Base-by-base conservation (phyloP, 2,888 invertebrate species). In the Podotricha telesiphe region DNA sequence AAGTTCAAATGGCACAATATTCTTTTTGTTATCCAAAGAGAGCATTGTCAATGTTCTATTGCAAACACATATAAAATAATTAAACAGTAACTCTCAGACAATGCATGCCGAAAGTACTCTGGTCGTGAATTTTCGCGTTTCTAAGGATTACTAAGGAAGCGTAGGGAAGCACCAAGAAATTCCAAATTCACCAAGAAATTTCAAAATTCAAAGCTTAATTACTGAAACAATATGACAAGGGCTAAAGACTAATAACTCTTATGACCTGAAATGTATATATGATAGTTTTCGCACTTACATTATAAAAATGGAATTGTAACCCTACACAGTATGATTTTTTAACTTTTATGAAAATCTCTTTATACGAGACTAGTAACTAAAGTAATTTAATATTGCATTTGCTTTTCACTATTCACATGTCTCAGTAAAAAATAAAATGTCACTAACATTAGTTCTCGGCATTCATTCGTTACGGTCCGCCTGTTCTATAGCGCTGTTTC, bases 401-500 rank as follows among this genome's bases (percentile, higher is more conserved):
- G 34, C 53, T 48, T 70, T 61, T 68, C 47, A 64, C 48, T 61
- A 61, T 70, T 70, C 64, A 69, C 58, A 65, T 58, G 68, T 65
- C 61, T 61, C 53, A 61, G 68, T 58, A 40, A 65, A 67, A 65
- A 70, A 70, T 67, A 67, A 56, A 67, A 67, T 67, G 65, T 70
- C 63, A 37, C 65, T 55, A 40, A 53, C 68, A 68, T 65, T 70
- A 70, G 72, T 65, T 72, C 58, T 67, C 61, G 63, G 65, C 70
- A 65, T 70, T 68, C 72, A 68, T 65, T 68, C 65, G 68, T 71
- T 58, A 51, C 70, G 72, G 70, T 65, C 65, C 56, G 65, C 58
- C 65, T 65, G 67, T 51, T 68, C 62, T 58, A 65, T 53, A 65
- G 62, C 65, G 61, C 69, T 40, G 55, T 47, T 62, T 34, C 48